Base-by-base conservation (phyloP, 1,140 invertebrate genomes). In the Drosophila leontia region DNA sequence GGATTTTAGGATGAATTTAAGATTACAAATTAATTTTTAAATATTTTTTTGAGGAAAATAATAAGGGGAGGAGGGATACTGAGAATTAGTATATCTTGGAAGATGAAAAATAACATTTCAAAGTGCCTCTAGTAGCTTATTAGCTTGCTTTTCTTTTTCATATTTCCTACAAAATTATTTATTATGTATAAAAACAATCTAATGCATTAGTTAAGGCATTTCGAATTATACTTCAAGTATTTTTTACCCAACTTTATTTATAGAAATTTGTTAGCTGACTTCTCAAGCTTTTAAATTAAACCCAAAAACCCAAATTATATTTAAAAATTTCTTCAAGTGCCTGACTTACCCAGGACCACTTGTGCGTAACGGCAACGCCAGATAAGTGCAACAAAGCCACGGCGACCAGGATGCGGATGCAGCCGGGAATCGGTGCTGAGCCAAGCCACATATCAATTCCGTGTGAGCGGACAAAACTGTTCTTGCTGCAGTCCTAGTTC, bases 391-490 rank as follows among this genome's bases (percentile, higher is more conserved):
- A 88, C 84, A 88, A 78, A 72, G 68, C 68, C 51, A 72, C 45
- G 76, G 85, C 70, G 59, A 39, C 53, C 53, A 56, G 53, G 53
- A 56, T 56, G 55, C 50, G 65, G 45, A 64, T 53, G 65, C 50
- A 58, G 34, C 56, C 35, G 56, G 45, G 61, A 57, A 39, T 56
- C 59, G 65, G 60, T 39, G 45, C 63, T 26, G 59, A 72, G 59
- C 67, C 67, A 44, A 53, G 79, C 72, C 63, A 88, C 84, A 85
- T 90, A 88, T 88, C 84, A 88, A 88, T 88, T 88, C 84, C 85
- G 65, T 85, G 81, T 88, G 84, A 88, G 53, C 65, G 85, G 62
- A 62, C 80, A 78, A 75, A 74, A 74, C 71, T 78, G 68, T 69
- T 75, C 80, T 80, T 80, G 68, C 50, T 75, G 78, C 76, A 60